Conservation (phyloP, 2,888 invertebrate species). For the Platypus cylindrus region DNA sequence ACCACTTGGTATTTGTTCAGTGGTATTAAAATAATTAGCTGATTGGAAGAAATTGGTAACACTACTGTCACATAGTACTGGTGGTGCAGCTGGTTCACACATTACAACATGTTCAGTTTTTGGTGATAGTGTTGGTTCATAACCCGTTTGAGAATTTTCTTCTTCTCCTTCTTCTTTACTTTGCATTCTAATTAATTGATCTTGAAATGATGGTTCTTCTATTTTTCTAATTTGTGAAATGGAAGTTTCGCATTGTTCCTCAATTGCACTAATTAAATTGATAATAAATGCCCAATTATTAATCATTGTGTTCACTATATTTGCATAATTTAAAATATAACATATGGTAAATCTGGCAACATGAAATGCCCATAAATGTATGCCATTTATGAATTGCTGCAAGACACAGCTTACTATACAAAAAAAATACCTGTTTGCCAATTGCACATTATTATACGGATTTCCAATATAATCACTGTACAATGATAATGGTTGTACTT, state of each 20-base stretch:
- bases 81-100: constrained; percentile 9
- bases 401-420: neutral
- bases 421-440: constrained; percentile 6
- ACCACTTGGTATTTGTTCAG: constrained; percentile 41
- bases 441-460: constrained; percentile 35
- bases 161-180: neutral
- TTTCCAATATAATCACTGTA: constrained; percentile 46
- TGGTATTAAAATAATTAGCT: constrained; percentile 49
- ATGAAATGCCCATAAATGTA: neutral
- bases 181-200: no score
- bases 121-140: constrained; percentile 1
- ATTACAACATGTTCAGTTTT: no score
- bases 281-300: no score
- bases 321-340: neutral
- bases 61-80: no score
- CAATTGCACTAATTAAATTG: no score
- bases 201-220: no score
- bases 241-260: no score
- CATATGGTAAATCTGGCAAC: neutral
- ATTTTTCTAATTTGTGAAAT: no score
- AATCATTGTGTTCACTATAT: neutral
- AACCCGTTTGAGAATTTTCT: constrained; percentile 1
- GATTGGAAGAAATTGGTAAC: constrained; percentile 40
- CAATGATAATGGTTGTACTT: constrained; percentile 30
- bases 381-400: neutral